Base-by-base conservation (phyloP, 1,140 invertebrate genomes). In the Drosophila nigrodunni region DNA sequence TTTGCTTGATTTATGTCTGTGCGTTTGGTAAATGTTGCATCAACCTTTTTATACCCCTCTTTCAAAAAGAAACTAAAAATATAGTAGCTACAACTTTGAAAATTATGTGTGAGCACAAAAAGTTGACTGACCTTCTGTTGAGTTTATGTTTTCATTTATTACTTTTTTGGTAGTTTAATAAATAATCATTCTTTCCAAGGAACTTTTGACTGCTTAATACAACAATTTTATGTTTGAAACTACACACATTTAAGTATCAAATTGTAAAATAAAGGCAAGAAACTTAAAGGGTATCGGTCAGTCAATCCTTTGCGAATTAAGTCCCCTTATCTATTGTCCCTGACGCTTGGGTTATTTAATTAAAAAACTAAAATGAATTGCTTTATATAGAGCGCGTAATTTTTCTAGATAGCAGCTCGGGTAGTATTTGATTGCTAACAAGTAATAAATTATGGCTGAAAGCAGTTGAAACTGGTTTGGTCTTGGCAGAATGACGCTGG, bases 361-460 rank as follows among this genome's bases (percentile, higher is more conserved):
- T 89, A 89, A 89, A 89, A 78, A 89, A 85, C 66, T 87, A 58
- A 77, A 82, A 86, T 82, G 62, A 70, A 85, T 86, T 68, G 64
- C 64, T 65, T 65, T 50, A 52, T 76, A 59, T 25, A 60, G 69
- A 77, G 76, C 62, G 73, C 37, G 80, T 77, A 83, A 89, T 88
- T 80, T 83, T 77, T 89, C 77, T 89, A 88, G 83, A 88, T 88
- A 74, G 77, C 69, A 82, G 69, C 68, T 52, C 64, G 77, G 68
- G 78, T 72, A 67, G 71, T 74, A 74, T 87, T 88, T 82, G 69
- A 82, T 80, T 74, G 71, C 83, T 52, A 77, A 70, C 79, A 70
- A 71, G 79, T 62, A 49, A 82, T 88, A 80, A 88, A 80, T 79
- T 77, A 79, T 77, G 50, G 49, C 52, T 25, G n/a, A 74, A 76